Percentiles rank a stretch among this genome's conserved stretches.
Conservation (phyloP, 1,140 invertebrate genomes). For the Drosophila sechellia region DNA sequence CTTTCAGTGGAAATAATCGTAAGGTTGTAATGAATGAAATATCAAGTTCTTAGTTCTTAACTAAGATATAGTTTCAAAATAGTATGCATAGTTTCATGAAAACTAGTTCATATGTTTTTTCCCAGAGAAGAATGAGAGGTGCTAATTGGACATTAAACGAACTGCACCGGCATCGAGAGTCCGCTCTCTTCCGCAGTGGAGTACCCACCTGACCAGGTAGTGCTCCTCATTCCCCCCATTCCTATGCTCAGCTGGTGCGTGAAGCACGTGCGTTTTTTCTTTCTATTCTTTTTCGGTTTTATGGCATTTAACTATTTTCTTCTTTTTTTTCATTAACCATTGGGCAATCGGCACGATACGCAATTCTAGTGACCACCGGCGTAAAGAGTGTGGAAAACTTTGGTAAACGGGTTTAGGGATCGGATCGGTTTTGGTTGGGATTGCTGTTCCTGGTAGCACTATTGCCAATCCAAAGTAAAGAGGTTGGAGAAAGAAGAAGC, state of each 20-base stretch:
- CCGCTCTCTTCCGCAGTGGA: background rate
- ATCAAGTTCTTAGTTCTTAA: background rate
- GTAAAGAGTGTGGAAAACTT: slow-evolving; percentile 9
- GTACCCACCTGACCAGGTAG: slow-evolving; percentile 12
- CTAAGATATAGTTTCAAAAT: too few relatives aligned
- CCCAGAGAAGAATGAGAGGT: slow-evolving; percentile 9
- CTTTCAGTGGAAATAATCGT: too few relatives aligned
- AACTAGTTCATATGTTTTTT: background rate
- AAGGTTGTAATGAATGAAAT: background rate
- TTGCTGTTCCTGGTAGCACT: slow-evolving; percentile 1
- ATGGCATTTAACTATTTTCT: slow-evolving; percentile 5
- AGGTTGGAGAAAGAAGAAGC: background rate
- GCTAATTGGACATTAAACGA: slow-evolving; percentile 63
- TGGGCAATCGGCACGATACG: slow-evolving; percentile 53
- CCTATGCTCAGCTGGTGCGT: slow-evolving; percentile 22
- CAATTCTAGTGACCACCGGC: slow-evolving; percentile 11
- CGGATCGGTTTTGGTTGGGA: slow-evolving; percentile 6
- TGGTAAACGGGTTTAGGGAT: slow-evolving; percentile 18
- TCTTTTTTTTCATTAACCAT: slow-evolving; percentile 28
- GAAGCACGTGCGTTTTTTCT: slow-evolving; percentile 67
- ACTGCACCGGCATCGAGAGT: slow-evolving; percentile 41
- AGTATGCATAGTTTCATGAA: background rate
- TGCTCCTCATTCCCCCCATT: background rate
- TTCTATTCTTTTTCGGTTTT: slow-evolving; percentile 5
- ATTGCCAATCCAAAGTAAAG: slow-evolving; percentile 27